Conservation (phyloP, 64 coral and sea anemone species). For the Stichodactyla mertensii region DNA sequence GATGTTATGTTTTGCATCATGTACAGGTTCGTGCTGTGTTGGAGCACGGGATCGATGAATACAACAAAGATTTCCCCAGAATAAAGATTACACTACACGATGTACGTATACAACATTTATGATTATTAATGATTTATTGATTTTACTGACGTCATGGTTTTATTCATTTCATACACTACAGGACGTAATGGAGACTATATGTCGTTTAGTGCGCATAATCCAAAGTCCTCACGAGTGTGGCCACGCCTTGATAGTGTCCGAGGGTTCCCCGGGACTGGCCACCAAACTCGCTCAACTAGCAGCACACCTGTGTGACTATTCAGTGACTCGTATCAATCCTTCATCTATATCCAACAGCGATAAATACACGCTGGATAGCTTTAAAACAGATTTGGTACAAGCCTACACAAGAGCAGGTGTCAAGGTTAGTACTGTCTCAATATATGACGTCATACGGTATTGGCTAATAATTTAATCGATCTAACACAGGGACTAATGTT, state of each 20-base stretch:
- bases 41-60: slow-evolving; percentile 91
- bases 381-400: slow-evolving; percentile 84
- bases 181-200: slow-evolving; percentile 95
- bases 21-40: slow-evolving; percentile 82
- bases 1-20: not conserved
- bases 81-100: slow-evolving; percentile 84
- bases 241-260: slow-evolving; percentile 79
- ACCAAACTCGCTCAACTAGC: slow-evolving; percentile 77
- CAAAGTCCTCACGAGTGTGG: slow-evolving; percentile 95
- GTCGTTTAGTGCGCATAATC: slow-evolving; percentile 86
- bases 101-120: slow-evolving; percentile 28
- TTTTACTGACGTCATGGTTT: not conserved
- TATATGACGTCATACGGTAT: too few relatives aligned
- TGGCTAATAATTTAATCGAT: not conserved
- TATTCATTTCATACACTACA: not conserved
- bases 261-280: slow-evolving; percentile 82
- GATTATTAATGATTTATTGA: not conserved
- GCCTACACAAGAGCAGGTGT: slow-evolving; percentile 92
- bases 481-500: not conserved
- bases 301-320: slow-evolving; percentile 89
- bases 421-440: slow-evolving; percentile 45
- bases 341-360: slow-evolving; percentile 44
- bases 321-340: slow-evolving; percentile 83
- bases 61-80: slow-evolving; percentile 94
- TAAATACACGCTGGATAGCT: slow-evolving; percentile 75